Conservation (phyloP, 2,797 vertebrate genomes). For the Furcifer pardalis region DNA sequence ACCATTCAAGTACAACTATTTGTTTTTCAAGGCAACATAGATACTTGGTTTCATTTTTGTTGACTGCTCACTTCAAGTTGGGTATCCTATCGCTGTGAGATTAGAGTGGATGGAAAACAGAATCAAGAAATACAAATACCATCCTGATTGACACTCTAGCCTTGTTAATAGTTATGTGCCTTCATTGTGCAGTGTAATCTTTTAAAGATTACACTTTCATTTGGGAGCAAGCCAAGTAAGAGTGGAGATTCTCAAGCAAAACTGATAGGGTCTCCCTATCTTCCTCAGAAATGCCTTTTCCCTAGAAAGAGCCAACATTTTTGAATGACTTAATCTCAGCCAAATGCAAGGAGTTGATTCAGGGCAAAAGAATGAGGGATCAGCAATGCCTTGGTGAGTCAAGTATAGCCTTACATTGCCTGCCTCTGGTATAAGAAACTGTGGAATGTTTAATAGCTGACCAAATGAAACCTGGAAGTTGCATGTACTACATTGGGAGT, state of each 20-base stretch:
- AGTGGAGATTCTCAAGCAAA: constrained; percentile 73
- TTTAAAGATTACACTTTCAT: constrained; percentile 72
- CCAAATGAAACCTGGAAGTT: constrained; percentile 44
- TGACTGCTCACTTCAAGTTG: constrained; percentile 47
- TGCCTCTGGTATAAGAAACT: neutral
- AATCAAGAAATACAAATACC: constrained; percentile 39
- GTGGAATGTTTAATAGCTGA: neutral
- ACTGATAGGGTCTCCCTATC: constrained; percentile 45
- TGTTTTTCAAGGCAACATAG: constrained; percentile 8
- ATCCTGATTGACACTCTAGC: constrained; percentile 57
- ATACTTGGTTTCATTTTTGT: constrained; percentile 37
- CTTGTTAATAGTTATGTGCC: constrained; percentile 72
- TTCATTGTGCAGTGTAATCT: constrained; percentile 67
- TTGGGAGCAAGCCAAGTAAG: constrained; percentile 73
- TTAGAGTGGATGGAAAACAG: constrained; percentile 45
- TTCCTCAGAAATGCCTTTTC: neutral
- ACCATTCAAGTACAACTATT: constrained; percentile 15
- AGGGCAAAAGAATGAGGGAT: neutral
- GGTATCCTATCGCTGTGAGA: neutral
- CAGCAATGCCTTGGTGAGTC: neutral
- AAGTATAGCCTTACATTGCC: neutral
- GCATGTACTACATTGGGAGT: constrained; percentile 67
- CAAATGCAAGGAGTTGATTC: neutral
- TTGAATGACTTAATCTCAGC: neutral
- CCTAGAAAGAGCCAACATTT: neutral